Evolutionary conservation across 92 coral and sea anemone species (phyloP), one percentile per base, ranked within the genome.

Genomic region (Meandrina meandrites): DNA sequence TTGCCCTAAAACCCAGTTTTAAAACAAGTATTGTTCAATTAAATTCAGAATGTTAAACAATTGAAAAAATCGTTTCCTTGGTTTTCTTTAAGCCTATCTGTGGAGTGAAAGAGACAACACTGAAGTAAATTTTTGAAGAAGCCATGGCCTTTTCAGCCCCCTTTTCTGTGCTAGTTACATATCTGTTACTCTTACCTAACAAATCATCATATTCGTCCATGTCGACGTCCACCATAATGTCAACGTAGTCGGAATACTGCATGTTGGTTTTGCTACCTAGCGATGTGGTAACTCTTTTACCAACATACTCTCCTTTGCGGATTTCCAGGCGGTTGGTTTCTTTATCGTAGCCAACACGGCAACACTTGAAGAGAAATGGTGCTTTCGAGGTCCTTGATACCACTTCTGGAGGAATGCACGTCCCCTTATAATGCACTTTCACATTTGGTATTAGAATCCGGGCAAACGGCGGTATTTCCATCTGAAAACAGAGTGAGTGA

Each of bases 321-420:
- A 76, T 48, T 30, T 76, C 80, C 62, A 76, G 60, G 48, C 57
- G 80, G 48, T 76, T 76, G 19, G 24, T 27, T 76, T 76, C 80
- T 27, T 76, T 48, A 40, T 76, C 48, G 35, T 47, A 76, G 0
- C 22, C 62, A 24, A 76, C 80, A 13, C 24, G 80, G 62, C 62
- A 47, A 22, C 80, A 76, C n/a, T 76, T 76, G 80, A 76, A 76
- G 11, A 76, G 80, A 48, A 76, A 48, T 50, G 80, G 72, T 11
- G 51, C 83, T 1, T 45, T 31, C 16, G 51, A 8, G 51, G 66
- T 58, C 18, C 83, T 58, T 21, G 71, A 56, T 19, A 73, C 83
- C 37, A 79, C n/a, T 42, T 58, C 67, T 34, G 83, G 62, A 24
- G 83, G 72, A 79, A 57, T 35, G 19, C 3, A 5, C 3, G 42